Conservation (phyloP, 2,888 invertebrate species). For the Mylabris sibirica region DNA sequence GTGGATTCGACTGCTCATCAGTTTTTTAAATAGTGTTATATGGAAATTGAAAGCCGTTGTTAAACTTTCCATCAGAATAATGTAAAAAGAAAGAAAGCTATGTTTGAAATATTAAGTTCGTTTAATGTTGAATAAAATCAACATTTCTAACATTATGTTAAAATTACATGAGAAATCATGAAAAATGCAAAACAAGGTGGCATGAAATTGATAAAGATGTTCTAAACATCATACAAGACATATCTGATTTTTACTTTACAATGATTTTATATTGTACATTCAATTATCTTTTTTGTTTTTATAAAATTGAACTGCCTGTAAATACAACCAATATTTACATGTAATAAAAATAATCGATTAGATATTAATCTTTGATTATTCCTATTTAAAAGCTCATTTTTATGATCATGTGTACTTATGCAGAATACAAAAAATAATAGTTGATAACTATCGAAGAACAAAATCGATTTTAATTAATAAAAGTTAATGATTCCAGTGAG, state of each 20-base stretch:
- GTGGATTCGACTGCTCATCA: background rate
- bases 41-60: background rate
- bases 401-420: conserved; percentile 28
- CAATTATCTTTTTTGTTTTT: background rate
- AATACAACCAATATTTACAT: background rate
- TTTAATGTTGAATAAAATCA: background rate
- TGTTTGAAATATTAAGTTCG: background rate
- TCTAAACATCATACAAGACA: background rate
- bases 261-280: background rate
- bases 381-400: conserved; percentile 23
- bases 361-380: background rate
- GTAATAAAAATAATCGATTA: background rate
- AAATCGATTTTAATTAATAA: conserved; percentile 34
- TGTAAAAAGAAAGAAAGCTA: background rate
- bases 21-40: background rate
- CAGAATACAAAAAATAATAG: conserved; percentile 21
- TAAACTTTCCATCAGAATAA: background rate
- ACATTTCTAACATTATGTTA: background rate
- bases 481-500: conserved; percentile 10
- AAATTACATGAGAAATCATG: background rate
- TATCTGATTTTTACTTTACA: too few relatives aligned
- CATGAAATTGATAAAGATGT: background rate
- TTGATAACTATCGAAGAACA: conserved; percentile 26
- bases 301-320: background rate
- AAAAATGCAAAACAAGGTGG: background rate